Base-by-base conservation (phyloP, 1,140 invertebrate genomes). In the Holcopasites calliopsidis region DNA sequence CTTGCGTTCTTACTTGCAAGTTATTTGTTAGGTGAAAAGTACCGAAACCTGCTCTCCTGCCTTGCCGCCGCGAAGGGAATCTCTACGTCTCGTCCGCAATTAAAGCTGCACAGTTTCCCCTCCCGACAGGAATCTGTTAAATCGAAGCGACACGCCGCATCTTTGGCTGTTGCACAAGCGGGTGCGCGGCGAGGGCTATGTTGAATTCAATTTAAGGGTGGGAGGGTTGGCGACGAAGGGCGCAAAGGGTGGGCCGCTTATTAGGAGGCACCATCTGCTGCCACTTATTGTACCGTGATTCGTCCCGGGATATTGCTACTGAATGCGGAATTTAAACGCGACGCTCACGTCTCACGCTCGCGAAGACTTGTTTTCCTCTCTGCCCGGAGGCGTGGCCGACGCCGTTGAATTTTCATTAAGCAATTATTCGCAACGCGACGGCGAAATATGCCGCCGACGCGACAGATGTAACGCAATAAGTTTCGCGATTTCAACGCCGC, bases 201-300 rank as follows among this genome's bases (percentile, higher is more conserved):
- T 62, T 50, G 71, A 82, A 71, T 70, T 58, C 70, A 52, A 68
- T 61, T 1, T 42, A 62, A 55, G 44, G 44, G 50, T 35, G 47
- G 33, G 58, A 80, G 71, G 74, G 65, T 72, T 18, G 42, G 42
- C 18, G 42, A 44, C 18, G 42, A 44, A 44, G 42, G 42, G 42
- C 8, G 38, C 11, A 10, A 10, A 44, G 18, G 42, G 44, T 49
- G 44, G 55, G 26, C 57, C 50, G 38, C 77, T 85, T 83, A 85
- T 85, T 85, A 85, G 65, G 10, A 42, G 42, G 54, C 64, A 61
- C 50, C 84, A 86, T 83, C 84, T 86, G 84, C 69, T 42, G 50
- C 61, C 83, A 74, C 66, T 86, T 83, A 83, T 86, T 85, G 72
- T 72, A 60, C 65, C 70, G 62, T 42, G 64, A 78, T 83, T 85